Evolutionary conservation across 2,113 vertebrate genomes (phyloP), one percentile per base, ranked within the genome.

Genomic region (Holacanthus passer): DNA sequence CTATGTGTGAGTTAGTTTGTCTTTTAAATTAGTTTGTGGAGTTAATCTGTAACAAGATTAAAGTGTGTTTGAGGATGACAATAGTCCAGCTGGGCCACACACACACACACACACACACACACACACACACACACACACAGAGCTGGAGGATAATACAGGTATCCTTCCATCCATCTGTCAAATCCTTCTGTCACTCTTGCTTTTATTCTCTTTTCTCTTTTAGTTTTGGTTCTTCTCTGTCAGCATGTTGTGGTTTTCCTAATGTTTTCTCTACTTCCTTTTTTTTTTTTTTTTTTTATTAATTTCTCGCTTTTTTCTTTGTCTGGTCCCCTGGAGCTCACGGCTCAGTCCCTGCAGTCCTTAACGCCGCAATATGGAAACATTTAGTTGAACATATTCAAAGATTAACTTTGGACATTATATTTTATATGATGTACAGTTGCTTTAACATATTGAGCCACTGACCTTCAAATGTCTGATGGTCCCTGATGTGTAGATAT

Each of bases 111-210:
- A 52, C 52, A 53, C 48, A 52, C 50, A 53, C 50, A 53, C 14
- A 56, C 24, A 55, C 52, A 55, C n/a, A 55, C 52, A 55, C 52
- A 55, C n/a, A 55, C n/a, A 55, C 52, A 55, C 52, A 55, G 11
- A 58, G 56, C 56, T 58, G 56, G 27, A 32, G 27, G 56, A 58
- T 32, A 19, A 56, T 31, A 56, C 55, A 56, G 55, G 55, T 56
- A 31, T 3, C 13, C 14, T 7, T 56, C 27, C 8, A 13, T 24
- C 50, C 50, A 53, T 27, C 53, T 16, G 13, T 56, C 53, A 48
- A 1, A 31, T 58, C 29, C 27, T 19, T 58, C 56, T 32, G 29
- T 32, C 56, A 19, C 14, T 19, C 16, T 29, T 7, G 29, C 13
- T 16, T 29, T 56, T 17, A 29, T 16, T 56, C 5, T 19, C 52